A percentile compares a stretch with the other conserved stretches of the same genome.
phyloP scores from a whole-genome alignment of 2,113 vertebrate genomes.

The Dipodomys spectabilis region DNA sequence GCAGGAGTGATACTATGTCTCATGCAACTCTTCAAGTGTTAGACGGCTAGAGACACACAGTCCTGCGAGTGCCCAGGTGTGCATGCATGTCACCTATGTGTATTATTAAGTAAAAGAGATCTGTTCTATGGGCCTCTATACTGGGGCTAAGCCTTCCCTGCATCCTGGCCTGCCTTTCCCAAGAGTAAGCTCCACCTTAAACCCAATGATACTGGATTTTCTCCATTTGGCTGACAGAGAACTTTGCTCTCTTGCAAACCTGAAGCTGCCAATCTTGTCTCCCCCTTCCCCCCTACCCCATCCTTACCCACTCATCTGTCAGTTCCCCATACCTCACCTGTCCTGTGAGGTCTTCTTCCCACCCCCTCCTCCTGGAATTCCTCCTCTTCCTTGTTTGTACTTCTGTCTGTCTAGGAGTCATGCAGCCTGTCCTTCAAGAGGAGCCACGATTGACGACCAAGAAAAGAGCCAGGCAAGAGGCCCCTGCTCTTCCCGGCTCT shows the following conservation, averaged over 20 bases:
- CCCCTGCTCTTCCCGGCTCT: background rate
- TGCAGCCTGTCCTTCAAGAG: slow-evolving; percentile 59
- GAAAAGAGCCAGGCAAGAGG: background rate
- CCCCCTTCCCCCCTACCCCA: background rate
- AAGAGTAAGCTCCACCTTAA: background rate
- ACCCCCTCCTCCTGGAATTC: fast-evolving
- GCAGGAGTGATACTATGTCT: too few relatives aligned
- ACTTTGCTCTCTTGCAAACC: background rate
- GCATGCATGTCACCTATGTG: background rate
- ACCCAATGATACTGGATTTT: background rate
- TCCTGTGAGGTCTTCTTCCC: background rate
- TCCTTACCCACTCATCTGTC: too few relatives aligned
- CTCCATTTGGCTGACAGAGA: background rate
- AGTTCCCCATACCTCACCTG: slow-evolving; percentile 33
- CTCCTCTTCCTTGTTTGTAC: background rate
- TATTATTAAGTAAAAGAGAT: background rate
- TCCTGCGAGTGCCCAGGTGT: background rate
- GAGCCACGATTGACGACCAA: slow-evolving; percentile 56
- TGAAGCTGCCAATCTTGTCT: background rate
- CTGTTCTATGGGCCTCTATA: too few relatives aligned
- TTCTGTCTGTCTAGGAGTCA: slow-evolving; percentile 51
- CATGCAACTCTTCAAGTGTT: background rate
- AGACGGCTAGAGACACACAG: background rate
- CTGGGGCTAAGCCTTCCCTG: background rate
- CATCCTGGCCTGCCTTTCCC: fast-evolving